Evolutionary conservation across 37 sponge, comb jelly and placozoan species (phyloP), one percentile per base, ranked within the genome.

Genomic region (Halisarca cf. caerulea): DNA sequence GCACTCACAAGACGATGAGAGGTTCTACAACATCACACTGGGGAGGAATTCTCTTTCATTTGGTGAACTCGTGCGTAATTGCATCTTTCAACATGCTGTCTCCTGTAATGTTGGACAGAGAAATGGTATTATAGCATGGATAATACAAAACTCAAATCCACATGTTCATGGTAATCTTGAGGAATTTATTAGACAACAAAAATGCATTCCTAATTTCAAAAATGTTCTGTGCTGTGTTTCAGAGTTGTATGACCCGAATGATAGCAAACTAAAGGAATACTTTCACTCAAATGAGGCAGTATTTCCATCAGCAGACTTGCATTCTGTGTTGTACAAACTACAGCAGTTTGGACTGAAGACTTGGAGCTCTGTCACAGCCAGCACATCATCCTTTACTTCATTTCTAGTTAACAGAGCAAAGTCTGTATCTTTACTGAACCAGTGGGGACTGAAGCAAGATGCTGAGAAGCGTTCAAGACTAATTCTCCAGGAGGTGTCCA

Each of bases 181-280:
- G 11, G 23, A 43, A 2, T 74, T 74, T 40, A 41, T 74, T 21
- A 40, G 41, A 7, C 21, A 2, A 24, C 36, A 7, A 4, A 38
- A 0, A 44, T 44, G 21, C 21, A 24, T 74, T 74, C 77, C 77
- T 40, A 38, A 3, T 23, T 40, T 20, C 21, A n/a, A 74, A 11
- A 43, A 74, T 40, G 41, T 8, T 36, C 45, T 74, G 44, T 43
- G 45, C 23, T 40, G 25, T 24, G 45, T 74, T 21, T n/a, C 5
- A 28, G 77, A 84, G 24, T 60, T 91, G 51, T 91, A 87, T 44
- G 78, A 84, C 58, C 80, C 73, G 9, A 2, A 83, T 30, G 85
- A 84, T 39, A 42, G 40, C 3, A 40, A 78, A 25, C 83, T 91
- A 6, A 15, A 40, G 21, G 47, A 70, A 42, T 79, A 86, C 23